Evolutionary conservation across 2,888 invertebrate genomes (phyloP).

Genomic region (Mimumesa dahlbomi): DNA sequence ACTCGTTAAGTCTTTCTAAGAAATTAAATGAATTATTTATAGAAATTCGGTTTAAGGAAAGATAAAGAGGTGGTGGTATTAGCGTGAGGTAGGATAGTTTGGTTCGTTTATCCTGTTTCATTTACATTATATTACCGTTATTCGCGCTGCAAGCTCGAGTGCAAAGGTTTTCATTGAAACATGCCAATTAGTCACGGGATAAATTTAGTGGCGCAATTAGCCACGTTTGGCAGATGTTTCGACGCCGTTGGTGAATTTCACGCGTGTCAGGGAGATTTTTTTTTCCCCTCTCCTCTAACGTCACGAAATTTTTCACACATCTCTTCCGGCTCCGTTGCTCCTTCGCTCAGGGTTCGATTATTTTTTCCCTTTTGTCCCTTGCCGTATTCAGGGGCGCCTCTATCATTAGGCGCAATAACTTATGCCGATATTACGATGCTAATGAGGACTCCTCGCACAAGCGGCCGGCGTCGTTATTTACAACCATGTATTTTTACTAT

Average conservation of each 20-base stretch:
- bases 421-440: constrained; percentile 71
- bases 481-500: constrained; percentile 53
- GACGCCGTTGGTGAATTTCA: constrained; percentile 5
- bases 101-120: background rate
- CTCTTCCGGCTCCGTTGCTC: constrained; percentile 27
- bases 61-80: background rate
- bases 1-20: no score
- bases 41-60: background rate
- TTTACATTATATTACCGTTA: background rate
- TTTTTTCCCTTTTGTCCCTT: constrained; percentile 17
- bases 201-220: background rate
- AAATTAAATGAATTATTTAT: background rate
- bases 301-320: background rate
- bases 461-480: constrained; percentile 57
- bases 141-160: background rate
- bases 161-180: constrained; percentile 2
- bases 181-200: constrained; percentile 1
- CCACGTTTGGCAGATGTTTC: constrained; percentile 6
- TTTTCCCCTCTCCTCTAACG: background rate
- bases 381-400: constrained; percentile 60
- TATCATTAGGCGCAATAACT: constrained; percentile 74
- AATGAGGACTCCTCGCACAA: constrained; percentile 70
- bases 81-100: background rate
- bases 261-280: background rate
- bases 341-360: constrained; percentile 2